phyloP scores from a whole-genome alignment of 1,140 invertebrate genomes.

The Pararge aegeria region DNA sequence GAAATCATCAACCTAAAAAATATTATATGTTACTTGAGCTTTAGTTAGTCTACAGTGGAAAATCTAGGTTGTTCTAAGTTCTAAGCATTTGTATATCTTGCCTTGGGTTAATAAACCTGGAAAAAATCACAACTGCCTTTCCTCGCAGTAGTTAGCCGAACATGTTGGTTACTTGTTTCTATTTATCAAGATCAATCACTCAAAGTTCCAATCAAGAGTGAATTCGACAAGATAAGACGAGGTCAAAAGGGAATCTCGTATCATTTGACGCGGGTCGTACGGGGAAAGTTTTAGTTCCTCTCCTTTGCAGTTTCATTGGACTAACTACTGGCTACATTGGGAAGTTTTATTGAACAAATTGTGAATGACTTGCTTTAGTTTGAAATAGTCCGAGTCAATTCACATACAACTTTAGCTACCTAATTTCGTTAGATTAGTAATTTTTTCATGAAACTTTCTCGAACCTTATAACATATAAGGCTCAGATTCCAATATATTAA shows the following conservation, averaged over 20 bases:
- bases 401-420: background rate
- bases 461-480: no score
- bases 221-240: constrained; percentile 33
- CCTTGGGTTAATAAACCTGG: no score
- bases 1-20: no score
- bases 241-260: constrained; percentile 30
- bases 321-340: background rate
- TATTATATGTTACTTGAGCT: no score
- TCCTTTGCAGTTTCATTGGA: background rate
- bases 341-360: constrained; percentile 3
- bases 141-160: no score
- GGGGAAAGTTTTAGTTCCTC: constrained; percentile 22
- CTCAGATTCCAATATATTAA: no score
- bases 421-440: no score
- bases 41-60: no score
- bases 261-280: constrained; percentile 41
- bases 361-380: background rate
- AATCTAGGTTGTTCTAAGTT: no score
- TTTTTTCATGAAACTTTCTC: no score
- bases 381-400: background rate
- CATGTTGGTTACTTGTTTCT: background rate
- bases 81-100: no score
- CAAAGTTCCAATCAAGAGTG: constrained; percentile 23
- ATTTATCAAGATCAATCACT: background rate
- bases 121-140: no score